These are phyloP conservation scores for Sinelater perroti DNA, from an alignment of 2,888 invertebrate species.

Conservation along the genomic window DNA sequence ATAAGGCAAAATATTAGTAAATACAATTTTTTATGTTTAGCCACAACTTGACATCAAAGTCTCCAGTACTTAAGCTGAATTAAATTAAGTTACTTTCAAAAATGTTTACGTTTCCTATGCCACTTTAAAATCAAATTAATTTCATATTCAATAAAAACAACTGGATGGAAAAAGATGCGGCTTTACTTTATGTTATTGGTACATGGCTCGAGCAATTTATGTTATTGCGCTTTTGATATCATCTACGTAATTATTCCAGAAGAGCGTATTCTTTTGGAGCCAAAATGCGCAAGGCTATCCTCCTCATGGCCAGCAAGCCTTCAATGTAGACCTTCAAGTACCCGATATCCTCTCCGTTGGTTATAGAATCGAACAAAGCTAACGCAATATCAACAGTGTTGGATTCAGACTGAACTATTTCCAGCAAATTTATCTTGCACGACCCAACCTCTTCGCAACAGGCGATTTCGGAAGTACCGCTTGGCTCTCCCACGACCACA, in stretches of 20 bases:
- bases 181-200: no score
- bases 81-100: no score
- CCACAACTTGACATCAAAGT: no score
- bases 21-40: no score
- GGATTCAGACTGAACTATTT: slow-evolving; percentile 43
- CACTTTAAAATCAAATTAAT: no score
- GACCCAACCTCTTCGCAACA: slow-evolving; percentile 45
- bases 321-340: slow-evolving; percentile 41
- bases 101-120: no score
- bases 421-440: slow-evolving; percentile 40
- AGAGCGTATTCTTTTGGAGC: slow-evolving; percentile 34
- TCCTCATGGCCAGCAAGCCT: slow-evolving; percentile 47
- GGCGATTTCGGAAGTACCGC: slow-evolving; percentile 28
- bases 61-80: no score
- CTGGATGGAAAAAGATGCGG: no score
- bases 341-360: slow-evolving; percentile 37
- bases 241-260: slow-evolving; percentile 7
- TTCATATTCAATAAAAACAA: no score
- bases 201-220: no score
- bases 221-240: no score
- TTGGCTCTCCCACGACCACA: slow-evolving; percentile 46
- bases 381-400: slow-evolving; percentile 39
- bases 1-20: no score
- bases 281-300: slow-evolving; percentile 40
- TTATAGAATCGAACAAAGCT: slow-evolving; percentile 37